These are phyloP conservation scores for Ormyrus thymus DNA, from an alignment of 2,888 invertebrate genomes.

Conservation along the genomic window DNA sequence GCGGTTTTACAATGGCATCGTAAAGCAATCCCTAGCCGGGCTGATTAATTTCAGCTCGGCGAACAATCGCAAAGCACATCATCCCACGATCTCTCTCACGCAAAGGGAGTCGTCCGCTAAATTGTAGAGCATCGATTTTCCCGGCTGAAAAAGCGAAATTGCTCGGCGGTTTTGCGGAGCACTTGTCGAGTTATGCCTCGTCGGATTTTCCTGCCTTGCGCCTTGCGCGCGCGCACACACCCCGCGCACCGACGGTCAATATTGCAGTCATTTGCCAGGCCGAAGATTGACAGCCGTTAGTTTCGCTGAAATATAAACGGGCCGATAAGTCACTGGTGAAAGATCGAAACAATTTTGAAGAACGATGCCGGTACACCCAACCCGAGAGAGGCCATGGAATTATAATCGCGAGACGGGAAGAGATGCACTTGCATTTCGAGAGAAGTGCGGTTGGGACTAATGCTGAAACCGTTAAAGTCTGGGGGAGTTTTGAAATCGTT, in stretches of 20 bases:
- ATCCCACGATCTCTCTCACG: background rate
- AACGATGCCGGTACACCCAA: slow-evolving; percentile 19
- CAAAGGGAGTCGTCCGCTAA: background rate
- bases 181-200: slow-evolving; percentile 24
- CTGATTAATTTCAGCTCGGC: background rate
- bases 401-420: slow-evolving; percentile 16
- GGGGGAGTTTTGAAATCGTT: background rate
- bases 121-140: slow-evolving; percentile 13
- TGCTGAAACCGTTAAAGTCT: slow-evolving; percentile 33
- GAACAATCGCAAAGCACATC: background rate
- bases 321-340: slow-evolving; percentile 44
- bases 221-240: no score
- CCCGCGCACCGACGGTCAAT: slow-evolving; percentile 29
- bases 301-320: slow-evolving; percentile 34
- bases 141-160: slow-evolving; percentile 24
- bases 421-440: slow-evolving; percentile 19
- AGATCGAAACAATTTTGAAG: slow-evolving; percentile 46
- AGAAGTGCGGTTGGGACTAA: slow-evolving; percentile 30
- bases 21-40: background rate
- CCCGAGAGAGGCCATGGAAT: background rate
- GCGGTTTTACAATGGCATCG: background rate
- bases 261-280: slow-evolving; percentile 44
- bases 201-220: slow-evolving; percentile 26
- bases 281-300: slow-evolving; percentile 52
- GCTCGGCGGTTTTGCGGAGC: background rate